Percentiles rank a stretch among this genome's conserved stretches.
phyloP scores from a whole-genome alignment of 1,140 invertebrate species.

The Pseudomyrmex concolor region DNA sequence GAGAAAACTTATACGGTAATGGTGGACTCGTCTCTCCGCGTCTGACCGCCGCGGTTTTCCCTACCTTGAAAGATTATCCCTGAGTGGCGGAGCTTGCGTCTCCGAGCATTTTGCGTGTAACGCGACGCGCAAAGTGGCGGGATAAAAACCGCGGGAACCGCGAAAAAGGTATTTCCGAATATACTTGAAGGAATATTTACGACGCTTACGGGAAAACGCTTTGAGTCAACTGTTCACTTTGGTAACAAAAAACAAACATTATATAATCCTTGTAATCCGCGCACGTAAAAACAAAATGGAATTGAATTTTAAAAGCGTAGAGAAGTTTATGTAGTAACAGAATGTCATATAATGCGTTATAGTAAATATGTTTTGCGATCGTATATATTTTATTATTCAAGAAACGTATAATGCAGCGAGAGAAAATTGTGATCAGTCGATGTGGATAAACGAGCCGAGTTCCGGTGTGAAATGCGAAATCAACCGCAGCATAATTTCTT shows the following conservation, averaged over 20 bases:
- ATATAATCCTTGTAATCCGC: too few relatives aligned
- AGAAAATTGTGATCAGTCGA: not conserved
- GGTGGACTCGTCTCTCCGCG: conserved; percentile 26
- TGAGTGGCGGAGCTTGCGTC: conserved; percentile 39
- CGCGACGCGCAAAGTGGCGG: conserved; percentile 46
- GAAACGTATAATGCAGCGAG: not conserved
- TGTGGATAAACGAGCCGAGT: not conserved
- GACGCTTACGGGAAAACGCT: not conserved
- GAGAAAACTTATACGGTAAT: conserved; percentile 55
- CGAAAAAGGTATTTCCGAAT: conserved; percentile 28
- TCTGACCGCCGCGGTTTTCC: conserved; percentile 48
- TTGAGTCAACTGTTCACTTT: not conserved
- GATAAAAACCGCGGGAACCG: conserved; percentile 39
- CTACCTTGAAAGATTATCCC: conserved; percentile 58
- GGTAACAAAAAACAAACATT: too few relatives aligned
- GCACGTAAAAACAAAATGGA: too few relatives aligned
- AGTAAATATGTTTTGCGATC: not conserved
- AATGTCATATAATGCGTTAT: too few relatives aligned
- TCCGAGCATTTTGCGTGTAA: conserved; percentile 49
- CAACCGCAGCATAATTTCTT: conserved; percentile 19
- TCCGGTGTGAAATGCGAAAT: not conserved
- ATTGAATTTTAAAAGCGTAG: too few relatives aligned
- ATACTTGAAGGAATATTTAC: conserved; percentile 35
- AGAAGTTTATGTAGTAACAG: too few relatives aligned
- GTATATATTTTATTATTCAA: not conserved